Base-by-base conservation (phyloP, 2,113 vertebrate genomes). In the Clarias gariepinus region DNA sequence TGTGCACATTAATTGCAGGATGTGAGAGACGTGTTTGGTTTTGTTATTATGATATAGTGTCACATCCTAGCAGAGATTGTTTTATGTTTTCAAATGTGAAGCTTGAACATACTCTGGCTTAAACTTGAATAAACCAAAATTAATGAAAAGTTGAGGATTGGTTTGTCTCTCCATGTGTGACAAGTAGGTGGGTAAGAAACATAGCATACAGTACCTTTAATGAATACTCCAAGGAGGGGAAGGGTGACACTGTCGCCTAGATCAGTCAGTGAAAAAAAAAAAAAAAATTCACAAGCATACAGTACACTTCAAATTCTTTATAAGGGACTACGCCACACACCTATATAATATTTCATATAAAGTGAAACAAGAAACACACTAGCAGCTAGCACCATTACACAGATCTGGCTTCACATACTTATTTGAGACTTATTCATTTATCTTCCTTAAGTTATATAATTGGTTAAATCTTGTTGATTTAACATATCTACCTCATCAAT, bases 391-490 rank as follows among this genome's bases (percentile, higher is more conserved):
- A 33, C 55, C 28, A 15, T 79, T 80, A 71, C 58, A 83, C 55
- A 52, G 73, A 68, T 79, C 36, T 82, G 88, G 81, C 81, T 78
- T 80, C 78, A 63, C 69, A 85, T 89, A 85, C 71, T 82, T 82
- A 80, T 36, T 84, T n/a, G 63, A 76, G 78, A 83, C 60, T 85
- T n/a, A 19, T 71, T 55, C 33, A 73, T 63, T n/a, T 33, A 21
- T 89, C 77, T 85, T 82, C 74, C 83, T 87, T 83, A 82, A 84
- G 63, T 28, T 81, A 79, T 76, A 83, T 68, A 78, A 87, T 60
- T 83, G 85, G n/a, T 85, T 89, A 74, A 89, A 81, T 88, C 74
- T 83, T 87, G 88, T 78, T 87, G 85, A 78, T 89, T 88, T 88
- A 82, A 83, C 80, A 79, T 57, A 77, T 76, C 69, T 36, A 76